Evolutionary conservation across 1,140 invertebrate species (phyloP).

Genomic region (Hermetia illucens): DNA sequence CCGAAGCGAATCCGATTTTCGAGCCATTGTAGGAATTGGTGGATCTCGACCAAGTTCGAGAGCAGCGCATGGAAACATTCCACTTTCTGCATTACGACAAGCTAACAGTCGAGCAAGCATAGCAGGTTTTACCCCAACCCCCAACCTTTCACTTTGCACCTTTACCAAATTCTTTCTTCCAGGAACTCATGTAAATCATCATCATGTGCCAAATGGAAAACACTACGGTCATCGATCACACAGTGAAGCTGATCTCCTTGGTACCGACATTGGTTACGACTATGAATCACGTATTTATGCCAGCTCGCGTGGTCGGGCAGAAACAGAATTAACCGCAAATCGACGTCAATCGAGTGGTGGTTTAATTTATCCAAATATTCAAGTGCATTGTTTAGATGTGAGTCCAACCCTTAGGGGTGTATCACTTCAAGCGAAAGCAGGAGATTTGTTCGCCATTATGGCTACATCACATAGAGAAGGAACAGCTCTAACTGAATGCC

Average conservation of each 20-base stretch:
- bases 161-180: constrained; percentile 6
- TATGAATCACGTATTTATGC: constrained; percentile 20
- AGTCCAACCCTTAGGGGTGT: constrained; percentile 46
- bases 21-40: constrained; percentile 33
- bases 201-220: constrained; percentile 22
- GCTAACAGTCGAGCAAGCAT: constrained; percentile 29
- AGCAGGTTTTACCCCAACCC: too few relatives aligned
- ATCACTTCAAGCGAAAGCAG: constrained; percentile 71
- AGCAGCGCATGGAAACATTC: constrained; percentile 15
- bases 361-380: constrained; percentile 45
- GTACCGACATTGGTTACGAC: constrained; percentile 6
- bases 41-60: constrained; percentile 27
- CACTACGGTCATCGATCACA: constrained; percentile 29
- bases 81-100: constrained; percentile 21
- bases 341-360: constrained; percentile 29
- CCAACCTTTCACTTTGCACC: not conserved
- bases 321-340: constrained; percentile 21
- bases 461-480: constrained; percentile 69
- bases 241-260: constrained; percentile 28
- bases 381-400: constrained; percentile 44
- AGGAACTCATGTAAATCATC: constrained; percentile 13
- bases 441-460: constrained; percentile 80
- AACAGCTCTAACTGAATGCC: constrained; percentile 62
- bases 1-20: constrained; percentile 70
- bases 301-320: constrained; percentile 17